Percentiles rank a stretch among this genome's conserved stretches.
These are phyloP conservation scores for Myanophis thanlyinensis DNA, from an alignment of 2,113 vertebrate species.

Conservation along the genomic window DNA sequence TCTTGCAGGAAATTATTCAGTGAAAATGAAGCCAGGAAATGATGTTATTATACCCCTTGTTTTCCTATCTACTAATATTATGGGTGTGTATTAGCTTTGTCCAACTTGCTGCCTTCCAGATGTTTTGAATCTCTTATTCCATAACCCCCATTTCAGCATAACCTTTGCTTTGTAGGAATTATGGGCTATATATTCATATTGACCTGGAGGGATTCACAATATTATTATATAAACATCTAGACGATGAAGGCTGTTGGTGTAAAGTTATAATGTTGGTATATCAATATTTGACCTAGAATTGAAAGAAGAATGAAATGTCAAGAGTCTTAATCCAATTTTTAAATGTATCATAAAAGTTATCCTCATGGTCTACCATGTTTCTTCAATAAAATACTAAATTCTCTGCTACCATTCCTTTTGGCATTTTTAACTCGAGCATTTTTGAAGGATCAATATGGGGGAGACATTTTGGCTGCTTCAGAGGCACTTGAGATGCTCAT, in stretches of 20 bases:
- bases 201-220: background rate
- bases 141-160: background rate
- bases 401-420: background rate
- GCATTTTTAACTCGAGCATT: background rate
- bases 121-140: background rate
- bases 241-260: background rate
- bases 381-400: background rate
- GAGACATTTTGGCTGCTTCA: background rate
- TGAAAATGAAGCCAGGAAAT: background rate
- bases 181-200: background rate
- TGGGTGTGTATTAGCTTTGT: background rate
- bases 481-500: background rate
- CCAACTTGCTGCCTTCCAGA: background rate
- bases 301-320: background rate
- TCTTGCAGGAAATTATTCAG: background rate
- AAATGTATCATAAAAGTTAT: background rate
- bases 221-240: background rate
- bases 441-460: background rate
- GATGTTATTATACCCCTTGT: background rate
- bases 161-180: background rate
- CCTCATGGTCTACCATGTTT: background rate
- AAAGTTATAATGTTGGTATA: background rate
- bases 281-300: background rate
- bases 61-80: background rate
- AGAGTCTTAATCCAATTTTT: background rate